Base-by-base conservation (phyloP, 1,140 invertebrate species). In the Himalopsyche phryganea region DNA sequence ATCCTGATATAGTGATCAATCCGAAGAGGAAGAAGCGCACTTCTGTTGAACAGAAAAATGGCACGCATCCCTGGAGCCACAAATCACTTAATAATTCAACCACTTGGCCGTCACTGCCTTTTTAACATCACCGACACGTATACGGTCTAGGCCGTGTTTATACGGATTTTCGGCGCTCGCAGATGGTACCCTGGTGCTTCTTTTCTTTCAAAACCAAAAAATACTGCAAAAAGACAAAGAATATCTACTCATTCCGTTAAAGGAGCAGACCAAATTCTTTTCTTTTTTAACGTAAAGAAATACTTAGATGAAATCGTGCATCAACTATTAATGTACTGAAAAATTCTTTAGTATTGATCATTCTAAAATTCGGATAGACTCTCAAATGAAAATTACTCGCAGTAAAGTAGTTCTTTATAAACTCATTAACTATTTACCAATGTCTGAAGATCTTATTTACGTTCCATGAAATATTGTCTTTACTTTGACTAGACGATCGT, bases 1-100 rank as follows among this genome's bases (percentile, higher is more conserved):
- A 28, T 28, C 23, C 4, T 28, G 23, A 28, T 28, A 28, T 28
- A 28, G 23, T 28, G 23, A 28, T 51, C 50, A 40, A 40, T 40
- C 3, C 4, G 4, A n/a, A 11, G n/a, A 40, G 38, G 15, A 15
- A 40, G 38, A n/a, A n/a, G 11, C 11, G 3, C 38, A 40, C 38
- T 15, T 15, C 38, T 40, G 38, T 4, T 11, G 11, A 4, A 40
- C 15, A 28, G 42, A 54, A 54, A 45, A 45, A 45, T 45, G 42
- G 40, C 52, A 15, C 11, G 19, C 15, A 23, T 54, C 52, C 20
- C 17, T 28, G 18, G 11, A 41, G 40, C 41, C 52, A 54, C 52
- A 54, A 54, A 54, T 54, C 52, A 54, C 52, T 54, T 54, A 54
- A 54, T 54, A 54, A 54, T 54, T 54, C 52, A 54, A 54, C 32